A percentile compares a stretch with the other conserved stretches of the same genome.
Conservation (phyloP, 92 coral and sea anemone species). For the Paragorgia papillata region DNA sequence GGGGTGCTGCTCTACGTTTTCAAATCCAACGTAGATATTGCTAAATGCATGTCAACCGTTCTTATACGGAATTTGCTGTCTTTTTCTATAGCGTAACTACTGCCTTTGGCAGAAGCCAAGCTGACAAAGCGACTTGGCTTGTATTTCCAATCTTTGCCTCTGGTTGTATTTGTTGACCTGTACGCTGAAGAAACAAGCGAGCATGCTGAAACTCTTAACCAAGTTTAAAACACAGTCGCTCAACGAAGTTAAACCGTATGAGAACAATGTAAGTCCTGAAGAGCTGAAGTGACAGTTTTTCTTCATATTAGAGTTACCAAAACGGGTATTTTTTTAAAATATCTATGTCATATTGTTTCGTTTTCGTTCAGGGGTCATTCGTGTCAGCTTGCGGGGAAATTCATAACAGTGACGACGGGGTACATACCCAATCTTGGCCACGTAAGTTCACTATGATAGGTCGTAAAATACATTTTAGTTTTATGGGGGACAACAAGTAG, state of each 20-base stretch:
- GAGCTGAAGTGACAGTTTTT: neutral
- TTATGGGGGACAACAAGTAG: constrained; percentile 1
- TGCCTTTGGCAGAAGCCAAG: constrained; percentile 16
- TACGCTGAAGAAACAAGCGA: neutral
- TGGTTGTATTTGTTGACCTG: neutral
- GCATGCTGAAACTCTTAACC: constrained; percentile 91
- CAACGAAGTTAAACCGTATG: constrained; percentile 98
- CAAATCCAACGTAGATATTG: too few species aligned
- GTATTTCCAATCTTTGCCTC: neutral
- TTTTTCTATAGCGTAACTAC: neutral
- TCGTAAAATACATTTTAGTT: neutral
- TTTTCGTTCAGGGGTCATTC: constrained; percentile 47
- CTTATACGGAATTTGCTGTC: neutral
- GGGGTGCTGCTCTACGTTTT: too few species aligned
- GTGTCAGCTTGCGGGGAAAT: constrained; percentile 41
- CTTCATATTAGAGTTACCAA: constrained; percentile 9
- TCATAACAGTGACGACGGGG: constrained; percentile 13
- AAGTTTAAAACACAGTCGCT: constrained; percentile 97
- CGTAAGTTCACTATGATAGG: constrained; percentile 32
- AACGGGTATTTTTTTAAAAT: constrained; percentile 1
- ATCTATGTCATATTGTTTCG: neutral
- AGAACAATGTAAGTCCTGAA: constrained; percentile 52
- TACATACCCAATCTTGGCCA: constrained; percentile 24
- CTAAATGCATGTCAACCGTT: neutral
- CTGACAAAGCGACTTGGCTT: neutral